These are phyloP conservation scores for Galeopterus variegatus DNA, from an alignment of 2,113 vertebrate species.

Conservation along the genomic window DNA sequence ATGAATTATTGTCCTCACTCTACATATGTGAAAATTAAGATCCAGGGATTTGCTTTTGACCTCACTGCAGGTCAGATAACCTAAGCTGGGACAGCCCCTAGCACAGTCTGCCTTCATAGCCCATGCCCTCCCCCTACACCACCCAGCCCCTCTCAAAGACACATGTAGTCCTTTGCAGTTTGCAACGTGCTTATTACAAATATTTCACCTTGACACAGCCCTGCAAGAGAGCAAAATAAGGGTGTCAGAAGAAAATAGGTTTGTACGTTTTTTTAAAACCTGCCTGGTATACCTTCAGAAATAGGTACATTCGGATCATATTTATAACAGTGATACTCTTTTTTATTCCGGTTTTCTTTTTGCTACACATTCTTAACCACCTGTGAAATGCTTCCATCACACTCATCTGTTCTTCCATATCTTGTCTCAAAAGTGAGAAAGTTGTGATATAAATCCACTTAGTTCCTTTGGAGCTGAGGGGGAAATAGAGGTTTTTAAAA, in stretches of 20 bases:
- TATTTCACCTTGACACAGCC: slow-evolving; percentile 50
- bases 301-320: slow-evolving; percentile 72
- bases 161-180: background rate
- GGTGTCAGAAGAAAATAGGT: slow-evolving; percentile 54
- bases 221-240: slow-evolving; percentile 50
- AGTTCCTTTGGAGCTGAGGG: slow-evolving; percentile 55
- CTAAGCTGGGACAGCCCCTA: background rate
- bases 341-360: slow-evolving; percentile 69
- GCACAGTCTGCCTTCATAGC: background rate
- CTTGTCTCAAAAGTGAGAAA: slow-evolving; percentile 77
- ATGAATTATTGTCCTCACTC: background rate
- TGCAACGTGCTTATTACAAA: slow-evolving; percentile 13
- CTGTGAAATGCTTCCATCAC: slow-evolving; percentile 76
- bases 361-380: slow-evolving; percentile 68
- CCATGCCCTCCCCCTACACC: background rate
- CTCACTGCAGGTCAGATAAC: background rate
- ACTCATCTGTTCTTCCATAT: slow-evolving; percentile 70
- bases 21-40: background rate
- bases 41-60: background rate
- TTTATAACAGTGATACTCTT: slow-evolving; percentile 66
- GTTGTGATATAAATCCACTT: slow-evolving; percentile 72
- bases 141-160: slow-evolving; percentile 10
- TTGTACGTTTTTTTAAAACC: slow-evolving; percentile 69
- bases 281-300: slow-evolving; percentile 68
- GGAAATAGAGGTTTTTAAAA: background rate